Evolutionary conservation across 2,113 vertebrate genomes (phyloP).

Genomic region (Brienomyrus brachyistius): DNA sequence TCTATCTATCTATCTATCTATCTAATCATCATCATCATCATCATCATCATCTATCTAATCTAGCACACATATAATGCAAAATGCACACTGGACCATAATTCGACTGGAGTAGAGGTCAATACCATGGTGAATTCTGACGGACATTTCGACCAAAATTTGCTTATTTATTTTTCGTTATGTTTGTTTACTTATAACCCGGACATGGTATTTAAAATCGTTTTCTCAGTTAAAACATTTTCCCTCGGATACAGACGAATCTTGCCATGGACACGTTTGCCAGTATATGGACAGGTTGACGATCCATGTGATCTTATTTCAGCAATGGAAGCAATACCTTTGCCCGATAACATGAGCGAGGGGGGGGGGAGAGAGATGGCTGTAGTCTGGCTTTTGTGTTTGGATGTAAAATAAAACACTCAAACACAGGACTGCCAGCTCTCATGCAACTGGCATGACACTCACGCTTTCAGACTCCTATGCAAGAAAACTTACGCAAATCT

Average conservation of each 20-base stretch:
- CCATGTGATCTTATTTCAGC: too few relatives aligned
- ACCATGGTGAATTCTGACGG: too few relatives aligned
- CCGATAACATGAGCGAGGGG: too few relatives aligned
- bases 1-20: too few relatives aligned
- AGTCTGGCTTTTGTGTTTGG: background rate
- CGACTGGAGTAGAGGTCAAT: background rate
- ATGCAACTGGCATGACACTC: background rate
- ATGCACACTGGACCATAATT: background rate
- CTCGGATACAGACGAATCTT: too few relatives aligned
- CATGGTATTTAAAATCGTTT: background rate
- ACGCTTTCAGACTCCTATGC: background rate
- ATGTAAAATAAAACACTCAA: background rate
- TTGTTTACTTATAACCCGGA: background rate
- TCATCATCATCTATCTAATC: too few relatives aligned
- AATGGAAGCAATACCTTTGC: too few relatives aligned
- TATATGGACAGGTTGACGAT: too few relatives aligned
- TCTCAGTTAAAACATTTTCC: background rate
- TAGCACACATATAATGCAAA: background rate
- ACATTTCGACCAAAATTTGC: too few relatives aligned
- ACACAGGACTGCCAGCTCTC: background rate
- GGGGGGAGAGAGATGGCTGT: background rate
- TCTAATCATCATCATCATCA: too few relatives aligned
- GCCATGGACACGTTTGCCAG: too few relatives aligned
- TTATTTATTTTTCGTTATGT: too few relatives aligned
- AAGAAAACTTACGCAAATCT: background rate